Evolutionary conservation across 2,113 vertebrate species (phyloP).

Genomic region (Sylvia atricapilla): DNA sequence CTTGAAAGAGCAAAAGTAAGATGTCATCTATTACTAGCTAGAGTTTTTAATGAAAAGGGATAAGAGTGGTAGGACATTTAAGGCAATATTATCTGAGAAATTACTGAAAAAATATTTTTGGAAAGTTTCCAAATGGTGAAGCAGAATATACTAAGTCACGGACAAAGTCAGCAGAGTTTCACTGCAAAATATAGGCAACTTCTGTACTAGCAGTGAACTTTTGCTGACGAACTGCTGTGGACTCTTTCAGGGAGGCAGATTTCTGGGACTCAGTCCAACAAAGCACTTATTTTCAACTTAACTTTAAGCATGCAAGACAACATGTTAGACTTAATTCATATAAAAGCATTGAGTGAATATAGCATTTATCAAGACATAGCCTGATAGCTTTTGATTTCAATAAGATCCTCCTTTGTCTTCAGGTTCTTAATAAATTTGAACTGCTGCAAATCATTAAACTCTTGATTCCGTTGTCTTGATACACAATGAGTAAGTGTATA

Average conservation of each 20-base stretch:
- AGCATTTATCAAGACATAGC: background rate
- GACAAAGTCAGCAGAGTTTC: background rate
- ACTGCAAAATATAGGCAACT: background rate
- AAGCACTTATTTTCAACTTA: slow-evolving; percentile 35
- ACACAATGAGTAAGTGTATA: background rate
- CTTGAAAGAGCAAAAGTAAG: background rate
- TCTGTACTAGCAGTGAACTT: background rate
- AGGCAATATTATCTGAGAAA: background rate
- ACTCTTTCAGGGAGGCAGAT: background rate
- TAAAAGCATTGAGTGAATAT: background rate
- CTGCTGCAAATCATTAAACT: background rate
- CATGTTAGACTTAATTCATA: background rate
- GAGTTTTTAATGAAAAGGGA: background rate
- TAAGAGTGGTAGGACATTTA: background rate
- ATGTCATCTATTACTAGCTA: background rate
- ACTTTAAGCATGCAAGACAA: slow-evolving; percentile 11
- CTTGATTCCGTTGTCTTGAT: background rate
- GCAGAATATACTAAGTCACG: background rate
- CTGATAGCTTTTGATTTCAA: background rate
- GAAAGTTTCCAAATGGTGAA: background rate
- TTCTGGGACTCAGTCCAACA: slow-evolving; percentile 26
- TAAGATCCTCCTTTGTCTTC: background rate
- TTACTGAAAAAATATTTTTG: background rate
- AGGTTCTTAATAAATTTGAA: slow-evolving; percentile 4
- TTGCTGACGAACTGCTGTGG: background rate